These are phyloP conservation scores for Empis livida DNA, from an alignment of 2,888 invertebrate genomes.

Conservation along the genomic window DNA sequence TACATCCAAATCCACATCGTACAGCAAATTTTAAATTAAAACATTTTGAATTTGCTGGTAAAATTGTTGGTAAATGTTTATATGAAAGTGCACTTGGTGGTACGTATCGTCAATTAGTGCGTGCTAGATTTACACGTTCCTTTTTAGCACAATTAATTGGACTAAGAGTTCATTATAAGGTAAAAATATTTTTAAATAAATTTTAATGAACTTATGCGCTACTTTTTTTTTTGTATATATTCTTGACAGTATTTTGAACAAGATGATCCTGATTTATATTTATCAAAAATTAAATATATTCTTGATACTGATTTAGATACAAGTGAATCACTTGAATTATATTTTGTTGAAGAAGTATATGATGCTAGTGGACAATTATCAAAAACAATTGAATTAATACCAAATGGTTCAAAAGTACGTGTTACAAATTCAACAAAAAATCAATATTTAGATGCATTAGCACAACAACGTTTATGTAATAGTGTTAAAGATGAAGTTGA, in stretches of 20 bases:
- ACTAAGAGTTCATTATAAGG: constrained; percentile 83
- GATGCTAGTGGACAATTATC: constrained; percentile 60
- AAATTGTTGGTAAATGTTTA: constrained; percentile 86
- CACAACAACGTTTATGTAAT: constrained; percentile 75
- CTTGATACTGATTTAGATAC: constrained; percentile 78
- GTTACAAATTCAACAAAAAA: constrained; percentile 47
- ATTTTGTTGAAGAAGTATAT: constrained; percentile 83
- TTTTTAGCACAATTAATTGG: constrained; percentile 92
- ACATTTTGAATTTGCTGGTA: constrained; percentile 87
- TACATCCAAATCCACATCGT: constrained; percentile 78
- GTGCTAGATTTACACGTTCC: constrained; percentile 80
- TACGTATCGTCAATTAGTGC: constrained; percentile 75
- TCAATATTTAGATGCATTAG: constrained; percentile 74
- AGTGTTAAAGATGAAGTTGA: constrained; percentile 73
- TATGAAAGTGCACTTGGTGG: constrained; percentile 88
- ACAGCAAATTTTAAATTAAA: constrained; percentile 66
- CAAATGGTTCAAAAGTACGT: constrained; percentile 60
- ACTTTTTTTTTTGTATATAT: background rate
- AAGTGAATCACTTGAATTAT: constrained; percentile 63
- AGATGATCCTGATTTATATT: constrained; percentile 86
- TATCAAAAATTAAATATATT: constrained; percentile 87
- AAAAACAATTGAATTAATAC: constrained; percentile 69
- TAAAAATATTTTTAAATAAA: constrained; percentile 24
- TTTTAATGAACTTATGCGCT: background rate
- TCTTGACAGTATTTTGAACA: constrained; percentile 75